Evolutionary conservation across 2,888 invertebrate species (phyloP).

Genomic region (Apotomis turbidana): DNA sequence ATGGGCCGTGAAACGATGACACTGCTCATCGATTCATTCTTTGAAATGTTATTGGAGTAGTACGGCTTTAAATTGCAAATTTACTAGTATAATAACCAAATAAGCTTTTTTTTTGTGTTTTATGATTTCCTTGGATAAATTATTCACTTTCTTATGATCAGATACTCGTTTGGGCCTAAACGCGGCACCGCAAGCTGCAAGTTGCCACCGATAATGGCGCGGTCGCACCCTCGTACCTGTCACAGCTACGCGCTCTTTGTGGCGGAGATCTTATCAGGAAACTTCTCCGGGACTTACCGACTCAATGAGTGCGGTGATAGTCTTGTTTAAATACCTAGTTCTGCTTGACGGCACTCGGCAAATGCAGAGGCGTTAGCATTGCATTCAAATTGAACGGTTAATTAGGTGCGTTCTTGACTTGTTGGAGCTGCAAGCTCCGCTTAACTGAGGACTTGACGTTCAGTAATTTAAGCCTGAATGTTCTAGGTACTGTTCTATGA

Average conservation of each 20-base stretch:
- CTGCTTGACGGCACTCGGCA: constrained; percentile 21
- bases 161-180: constrained; percentile 24
- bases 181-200: constrained; percentile 54
- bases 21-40: too few relatives aligned
- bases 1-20: too few relatives aligned
- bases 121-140: too few relatives aligned
- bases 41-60: too few relatives aligned
- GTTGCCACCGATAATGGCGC: constrained; percentile 55
- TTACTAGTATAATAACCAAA: too few relatives aligned
- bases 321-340: constrained; percentile 34
- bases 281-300: constrained; percentile 64
- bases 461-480: neutral
- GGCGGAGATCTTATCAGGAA: constrained; percentile 65
- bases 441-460: neutral
- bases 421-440: neutral
- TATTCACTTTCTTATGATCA: too few relatives aligned
- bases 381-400: constrained; percentile 25
- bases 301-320: constrained; percentile 40
- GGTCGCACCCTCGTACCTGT: constrained; percentile 57
- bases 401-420: constrained; percentile 9
- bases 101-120: too few relatives aligned
- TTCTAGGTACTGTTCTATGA: neutral
- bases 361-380: constrained; percentile 29
- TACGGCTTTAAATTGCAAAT: too few relatives aligned
- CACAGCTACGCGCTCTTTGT: constrained; percentile 60